phyloP scores from a whole-genome alignment of 2,797 vertebrate species.

The Callimico goeldii region DNA sequence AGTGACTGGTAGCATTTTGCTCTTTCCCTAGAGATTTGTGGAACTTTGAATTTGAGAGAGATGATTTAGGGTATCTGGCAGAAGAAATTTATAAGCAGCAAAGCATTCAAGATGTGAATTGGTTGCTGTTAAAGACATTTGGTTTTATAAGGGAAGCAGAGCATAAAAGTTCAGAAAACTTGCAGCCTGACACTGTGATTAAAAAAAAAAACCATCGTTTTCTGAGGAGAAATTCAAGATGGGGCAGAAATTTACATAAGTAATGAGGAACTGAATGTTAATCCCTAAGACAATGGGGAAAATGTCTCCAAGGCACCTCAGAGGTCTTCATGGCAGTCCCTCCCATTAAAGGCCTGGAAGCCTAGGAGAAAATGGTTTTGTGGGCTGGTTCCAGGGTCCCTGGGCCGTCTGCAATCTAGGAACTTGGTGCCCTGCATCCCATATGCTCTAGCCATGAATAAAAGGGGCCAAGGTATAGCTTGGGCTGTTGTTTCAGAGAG shows the following conservation, averaged over 20 bases:
- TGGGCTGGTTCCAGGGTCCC: not conserved
- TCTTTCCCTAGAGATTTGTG: not conserved
- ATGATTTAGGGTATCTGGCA: not conserved
- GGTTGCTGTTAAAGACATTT: not conserved
- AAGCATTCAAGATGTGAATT: not conserved
- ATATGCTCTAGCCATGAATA: not conserved
- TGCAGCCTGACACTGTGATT: not conserved
- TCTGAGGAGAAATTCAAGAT: not conserved
- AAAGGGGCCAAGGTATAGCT: not conserved
- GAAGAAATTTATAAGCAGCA: not conserved
- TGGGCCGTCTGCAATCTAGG: not conserved
- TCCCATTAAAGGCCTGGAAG: not conserved
- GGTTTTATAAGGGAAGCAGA: not conserved
- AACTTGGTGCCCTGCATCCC: not conserved
- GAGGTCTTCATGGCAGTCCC: not conserved
- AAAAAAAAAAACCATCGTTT: not conserved
- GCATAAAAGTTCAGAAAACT: not conserved
- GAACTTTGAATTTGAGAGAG: not conserved
- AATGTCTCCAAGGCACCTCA: not conserved
- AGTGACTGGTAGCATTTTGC: not conserved
- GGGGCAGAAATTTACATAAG: not conserved
- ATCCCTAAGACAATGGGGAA: not conserved
- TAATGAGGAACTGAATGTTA: not conserved
- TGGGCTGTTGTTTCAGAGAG: not conserved
- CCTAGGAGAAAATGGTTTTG: not conserved